These are phyloP conservation scores for Anthrax anthrax DNA, from an alignment of 2,888 invertebrate genomes.

Conservation along the genomic window DNA sequence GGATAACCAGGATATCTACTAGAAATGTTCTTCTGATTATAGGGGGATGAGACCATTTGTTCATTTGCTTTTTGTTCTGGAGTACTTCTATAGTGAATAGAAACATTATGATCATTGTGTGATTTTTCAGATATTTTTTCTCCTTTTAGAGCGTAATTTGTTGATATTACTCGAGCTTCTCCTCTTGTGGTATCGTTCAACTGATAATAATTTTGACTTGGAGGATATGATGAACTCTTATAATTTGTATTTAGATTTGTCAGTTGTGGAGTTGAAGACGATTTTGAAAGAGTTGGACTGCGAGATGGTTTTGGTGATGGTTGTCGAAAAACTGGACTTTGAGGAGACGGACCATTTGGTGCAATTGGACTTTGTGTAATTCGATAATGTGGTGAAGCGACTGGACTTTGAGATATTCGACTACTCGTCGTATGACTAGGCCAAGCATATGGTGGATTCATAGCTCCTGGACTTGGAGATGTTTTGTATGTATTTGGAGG, in stretches of 20 bases:
- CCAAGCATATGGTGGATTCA: conserved; percentile 16
- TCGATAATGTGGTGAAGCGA: conserved; percentile 6
- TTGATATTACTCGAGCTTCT: background rate
- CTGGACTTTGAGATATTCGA: conserved; percentile 9
- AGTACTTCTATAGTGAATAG: background rate
- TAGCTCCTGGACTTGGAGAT: conserved; percentile 8
- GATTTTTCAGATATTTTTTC: background rate
- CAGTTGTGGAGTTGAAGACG: conserved; percentile 6
- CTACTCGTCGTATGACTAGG: conserved; percentile 6
- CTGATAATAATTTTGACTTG: background rate
- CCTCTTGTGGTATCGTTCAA: background rate
- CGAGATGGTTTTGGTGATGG: conserved; percentile 13
- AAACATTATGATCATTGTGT: background rate
- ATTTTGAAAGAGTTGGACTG: conserved; percentile 9
- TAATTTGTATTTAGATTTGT: background rate
- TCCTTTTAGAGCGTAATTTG: background rate
- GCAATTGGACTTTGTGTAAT: conserved; percentile 8
- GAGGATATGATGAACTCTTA: conserved; percentile 2
- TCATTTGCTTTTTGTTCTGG: background rate
- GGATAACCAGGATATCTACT: background rate
- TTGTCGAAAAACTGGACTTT: conserved; percentile 11
- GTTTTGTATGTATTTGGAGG: conserved; percentile 3
- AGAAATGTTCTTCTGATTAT: background rate
- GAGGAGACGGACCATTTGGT: conserved; percentile 9
- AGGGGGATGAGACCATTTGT: background rate